A percentile compares a stretch with the other conserved stretches of the same genome.
Conservation (phyloP, 1,140 invertebrate genomes). For the Periplaneta americana region DNA sequence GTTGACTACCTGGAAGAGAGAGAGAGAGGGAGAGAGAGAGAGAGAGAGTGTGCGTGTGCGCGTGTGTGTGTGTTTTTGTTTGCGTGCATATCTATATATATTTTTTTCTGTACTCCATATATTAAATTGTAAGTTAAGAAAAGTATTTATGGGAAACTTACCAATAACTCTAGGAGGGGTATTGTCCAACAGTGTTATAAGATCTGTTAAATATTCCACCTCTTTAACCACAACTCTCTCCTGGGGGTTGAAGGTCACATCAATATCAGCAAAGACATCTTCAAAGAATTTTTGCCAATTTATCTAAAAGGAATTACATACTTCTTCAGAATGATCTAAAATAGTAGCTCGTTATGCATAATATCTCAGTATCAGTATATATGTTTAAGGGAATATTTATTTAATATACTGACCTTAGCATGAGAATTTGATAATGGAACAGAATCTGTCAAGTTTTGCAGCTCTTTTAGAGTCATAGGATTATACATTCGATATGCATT, state of each 20-base stretch:
- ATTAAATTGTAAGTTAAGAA: too few relatives aligned
- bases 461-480: constrained; percentile 42
- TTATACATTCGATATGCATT: constrained; percentile 50
- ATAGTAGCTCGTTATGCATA: too few relatives aligned
- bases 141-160: constrained; percentile 16
- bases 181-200: constrained; percentile 23
- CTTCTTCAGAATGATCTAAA: too few relatives aligned
- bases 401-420: constrained; percentile 31
- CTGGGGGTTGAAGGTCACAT: constrained; percentile 20
- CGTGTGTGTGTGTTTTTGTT: too few relatives aligned
- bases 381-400: too few relatives aligned
- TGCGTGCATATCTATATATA: too few relatives aligned
- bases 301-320: constrained; percentile 20
- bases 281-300: constrained; percentile 28
- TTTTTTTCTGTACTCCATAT: too few relatives aligned
- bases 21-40: too few relatives aligned
- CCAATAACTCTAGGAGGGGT: constrained; percentile 27
- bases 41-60: too few relatives aligned
- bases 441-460: constrained; percentile 35
- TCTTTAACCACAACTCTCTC: constrained; percentile 31
- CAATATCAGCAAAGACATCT: constrained; percentile 22
- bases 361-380: too few relatives aligned
- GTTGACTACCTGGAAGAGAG: too few relatives aligned
- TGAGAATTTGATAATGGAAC: constrained; percentile 12
- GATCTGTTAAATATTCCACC: constrained; percentile 28